These are phyloP conservation scores for Palythoa grandis DNA, from an alignment of 92 coral and sea anemone species.

Conservation along the genomic window DNA sequence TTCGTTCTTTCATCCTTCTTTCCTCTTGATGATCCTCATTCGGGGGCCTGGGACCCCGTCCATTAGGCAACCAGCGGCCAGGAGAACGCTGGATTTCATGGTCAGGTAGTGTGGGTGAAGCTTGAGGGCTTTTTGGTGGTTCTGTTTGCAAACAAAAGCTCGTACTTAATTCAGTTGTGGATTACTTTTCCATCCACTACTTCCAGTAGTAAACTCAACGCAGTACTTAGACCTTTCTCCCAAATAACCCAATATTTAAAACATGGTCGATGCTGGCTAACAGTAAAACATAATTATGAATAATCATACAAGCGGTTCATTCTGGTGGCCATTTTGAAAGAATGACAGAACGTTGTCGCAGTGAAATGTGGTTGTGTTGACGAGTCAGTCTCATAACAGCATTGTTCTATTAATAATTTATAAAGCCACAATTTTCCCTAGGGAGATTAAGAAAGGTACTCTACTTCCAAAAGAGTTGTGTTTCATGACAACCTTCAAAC, in stretches of 20 bases:
- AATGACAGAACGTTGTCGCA: too few species aligned
- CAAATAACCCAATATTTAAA: too few species aligned
- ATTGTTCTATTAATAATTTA: too few species aligned
- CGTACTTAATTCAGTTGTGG: not conserved
- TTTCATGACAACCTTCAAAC: not conserved
- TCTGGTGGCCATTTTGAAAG: too few species aligned
- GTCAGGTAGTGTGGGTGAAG: slow-evolving; percentile 83
- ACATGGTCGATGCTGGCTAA: too few species aligned
- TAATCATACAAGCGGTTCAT: too few species aligned
- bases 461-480: not conserved
- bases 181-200: not conserved
- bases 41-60: slow-evolving; percentile 40
- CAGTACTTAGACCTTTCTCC: too few species aligned
- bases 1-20: slow-evolving; percentile 51
- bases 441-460: not conserved
- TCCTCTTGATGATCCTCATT: slow-evolving; percentile 30
- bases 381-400: too few species aligned
- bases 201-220: not conserved
- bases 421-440: not conserved
- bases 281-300: too few species aligned
- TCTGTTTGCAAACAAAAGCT: slow-evolving; percentile 40
- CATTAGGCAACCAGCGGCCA: slow-evolving; percentile 66
- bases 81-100: slow-evolving; percentile 77
- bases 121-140: slow-evolving; percentile 56
- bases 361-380: too few species aligned